Conservation (phyloP, 35 echinoderm and acorn worm genomes). For the Eucidaris tribuloides region DNA sequence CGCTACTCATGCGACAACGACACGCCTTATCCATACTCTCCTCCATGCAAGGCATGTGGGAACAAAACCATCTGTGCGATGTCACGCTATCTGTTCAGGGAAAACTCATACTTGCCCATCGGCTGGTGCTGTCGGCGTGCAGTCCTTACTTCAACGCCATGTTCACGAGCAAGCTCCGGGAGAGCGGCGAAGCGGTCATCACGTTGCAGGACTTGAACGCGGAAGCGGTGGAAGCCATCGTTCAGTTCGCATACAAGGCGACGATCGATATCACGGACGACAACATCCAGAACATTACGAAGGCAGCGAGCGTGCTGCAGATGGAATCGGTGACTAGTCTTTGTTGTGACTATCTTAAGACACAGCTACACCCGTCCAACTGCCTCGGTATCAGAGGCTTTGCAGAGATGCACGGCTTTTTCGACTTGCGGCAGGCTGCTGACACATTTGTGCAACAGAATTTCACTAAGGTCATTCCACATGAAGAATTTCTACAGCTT, state of each 20-base stretch:
- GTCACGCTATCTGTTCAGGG: constrained; percentile 71
- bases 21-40: constrained; percentile 65
- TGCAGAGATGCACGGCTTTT: constrained; percentile 69
- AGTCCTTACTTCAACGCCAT: constrained; percentile 97
- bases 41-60: constrained; percentile 59
- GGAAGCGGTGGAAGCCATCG: constrained; percentile 61
- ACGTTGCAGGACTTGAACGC: constrained; percentile 61
- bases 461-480: constrained; percentile 72
- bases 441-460: constrained; percentile 66
- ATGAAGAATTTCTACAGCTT: constrained; percentile 91
- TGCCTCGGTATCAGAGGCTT: constrained; percentile 73
- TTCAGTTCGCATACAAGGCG: constrained; percentile 85
- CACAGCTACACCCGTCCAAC: constrained; percentile 75
- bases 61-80: constrained; percentile 72
- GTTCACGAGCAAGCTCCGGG: constrained; percentile 89
- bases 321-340: constrained; percentile 63
- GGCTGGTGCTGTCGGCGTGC: constrained; percentile 81
- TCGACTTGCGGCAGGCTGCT: constrained; percentile 68
- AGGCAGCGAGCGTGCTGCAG: constrained; percentile 83
- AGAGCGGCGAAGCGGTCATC: constrained; percentile 67
- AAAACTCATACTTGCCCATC: constrained; percentile 66
- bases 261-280: constrained; percentile 69
- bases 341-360: constrained; percentile 78
- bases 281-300: constrained; percentile 81
- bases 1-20: constrained; percentile 46